These are phyloP conservation scores for Pristionchus entomophagus DNA, from an alignment of 2,888 invertebrate species.

Conservation along the genomic window DNA sequence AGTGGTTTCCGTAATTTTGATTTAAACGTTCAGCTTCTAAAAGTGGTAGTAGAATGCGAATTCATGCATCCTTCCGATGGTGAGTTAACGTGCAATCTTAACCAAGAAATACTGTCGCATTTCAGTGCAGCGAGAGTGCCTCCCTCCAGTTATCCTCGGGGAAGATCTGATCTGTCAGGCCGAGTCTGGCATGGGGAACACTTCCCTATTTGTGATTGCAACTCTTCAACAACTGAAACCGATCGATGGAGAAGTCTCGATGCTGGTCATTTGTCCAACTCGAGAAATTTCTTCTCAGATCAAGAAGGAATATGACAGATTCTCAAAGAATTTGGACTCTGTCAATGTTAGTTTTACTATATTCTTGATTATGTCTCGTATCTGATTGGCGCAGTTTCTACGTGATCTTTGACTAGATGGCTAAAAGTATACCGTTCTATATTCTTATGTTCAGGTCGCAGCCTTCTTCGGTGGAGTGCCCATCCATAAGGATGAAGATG, in stretches of 20 bases:
- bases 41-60: constrained; percentile 98
- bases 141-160: background rate
- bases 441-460: background rate
- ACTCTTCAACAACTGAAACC: background rate
- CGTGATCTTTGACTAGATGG: too few species aligned
- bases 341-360: background rate
- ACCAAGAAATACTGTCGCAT: background rate
- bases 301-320: background rate
- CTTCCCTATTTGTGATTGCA: background rate
- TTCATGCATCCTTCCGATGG: constrained; percentile 99
- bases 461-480: background rate
- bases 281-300: background rate
- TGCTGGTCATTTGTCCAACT: background rate
- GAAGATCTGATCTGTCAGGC: background rate
- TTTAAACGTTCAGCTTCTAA: constrained; percentile 94
- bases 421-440: background rate
- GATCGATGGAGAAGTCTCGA: background rate
- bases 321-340: background rate
- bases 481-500: background rate
- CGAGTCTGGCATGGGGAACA: background rate
- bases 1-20: constrained; percentile 98
- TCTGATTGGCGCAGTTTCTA: background rate
- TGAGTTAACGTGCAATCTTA: constrained; percentile 77
- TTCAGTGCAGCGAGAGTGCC: background rate
- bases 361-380: too few species aligned